These are phyloP conservation scores for Sminthopsis crassicaudata DNA, from an alignment of 2,113 vertebrate species.

Conservation along the genomic window DNA sequence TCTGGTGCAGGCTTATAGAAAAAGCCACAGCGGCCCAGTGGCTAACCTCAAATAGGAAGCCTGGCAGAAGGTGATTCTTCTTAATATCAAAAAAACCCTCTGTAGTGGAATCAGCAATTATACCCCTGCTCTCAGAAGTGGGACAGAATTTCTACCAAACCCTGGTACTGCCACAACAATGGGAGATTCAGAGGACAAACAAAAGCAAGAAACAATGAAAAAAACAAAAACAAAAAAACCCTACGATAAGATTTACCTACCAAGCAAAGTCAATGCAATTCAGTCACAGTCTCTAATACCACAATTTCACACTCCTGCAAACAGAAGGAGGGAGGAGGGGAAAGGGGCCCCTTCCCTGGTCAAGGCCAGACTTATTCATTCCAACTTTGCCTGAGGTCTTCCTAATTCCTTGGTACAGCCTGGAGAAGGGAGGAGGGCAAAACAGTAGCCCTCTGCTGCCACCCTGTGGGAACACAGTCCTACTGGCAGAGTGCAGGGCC, in stretches of 20 bases:
- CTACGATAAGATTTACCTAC: neutral
- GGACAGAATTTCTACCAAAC: neutral
- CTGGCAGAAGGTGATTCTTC: neutral
- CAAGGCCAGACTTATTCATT: neutral
- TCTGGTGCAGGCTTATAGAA: neutral
- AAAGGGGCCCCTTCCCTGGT: neutral
- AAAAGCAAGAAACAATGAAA: neutral
- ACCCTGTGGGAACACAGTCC: slow-evolving; percentile 77
- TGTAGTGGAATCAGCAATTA: neutral
- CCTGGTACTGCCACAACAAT: slow-evolving; percentile 27
- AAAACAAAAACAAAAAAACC: neutral
- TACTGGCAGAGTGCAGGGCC: neutral
- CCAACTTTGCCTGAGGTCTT: neutral
- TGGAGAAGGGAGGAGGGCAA: neutral
- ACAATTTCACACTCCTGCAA: neutral
- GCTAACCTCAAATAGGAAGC: neutral
- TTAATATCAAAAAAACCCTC: neutral
- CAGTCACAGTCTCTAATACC: neutral
- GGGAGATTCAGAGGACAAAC: neutral
- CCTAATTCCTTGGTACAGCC: neutral
- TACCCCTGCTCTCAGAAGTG: neutral
- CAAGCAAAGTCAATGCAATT: neutral
- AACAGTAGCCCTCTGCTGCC: slow-evolving; percentile 79
- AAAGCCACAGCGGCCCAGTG: neutral
- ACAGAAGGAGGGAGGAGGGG: neutral